These are phyloP conservation scores for Caenorhabditis sulstoni DNA, from an alignment of 2,888 invertebrate species.

Conservation along the genomic window DNA sequence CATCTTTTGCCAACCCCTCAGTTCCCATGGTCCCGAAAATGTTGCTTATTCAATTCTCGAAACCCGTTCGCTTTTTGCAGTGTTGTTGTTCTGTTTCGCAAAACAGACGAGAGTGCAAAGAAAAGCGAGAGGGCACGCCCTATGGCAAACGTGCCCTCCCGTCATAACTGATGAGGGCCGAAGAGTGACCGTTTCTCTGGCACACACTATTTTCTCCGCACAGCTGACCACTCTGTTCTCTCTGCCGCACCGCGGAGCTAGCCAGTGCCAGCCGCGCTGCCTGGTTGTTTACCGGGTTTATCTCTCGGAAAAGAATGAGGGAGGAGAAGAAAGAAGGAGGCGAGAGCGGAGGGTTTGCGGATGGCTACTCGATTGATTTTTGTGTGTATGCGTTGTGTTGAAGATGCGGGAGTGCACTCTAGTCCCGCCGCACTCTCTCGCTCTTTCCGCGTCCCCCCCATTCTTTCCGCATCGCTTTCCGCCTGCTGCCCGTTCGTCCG, in stretches of 20 bases:
- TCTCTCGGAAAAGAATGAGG: conserved; percentile 52
- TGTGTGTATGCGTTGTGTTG: conserved; percentile 51
- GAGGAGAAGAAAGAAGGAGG: conserved; percentile 4
- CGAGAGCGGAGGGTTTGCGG: conserved; percentile 38
- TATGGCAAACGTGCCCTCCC: conserved; percentile 60
- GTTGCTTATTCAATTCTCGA: conserved; percentile 55
- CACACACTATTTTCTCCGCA: conserved; percentile 32
- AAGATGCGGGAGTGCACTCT: conserved; percentile 29
- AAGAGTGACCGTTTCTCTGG: conserved; percentile 38
- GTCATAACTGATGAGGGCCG: conserved; percentile 56
- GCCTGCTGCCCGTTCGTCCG: conserved; percentile 47
- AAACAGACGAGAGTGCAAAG: conserved; percentile 52
- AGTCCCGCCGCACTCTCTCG: conserved; percentile 32
- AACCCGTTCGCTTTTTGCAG: conserved; percentile 60
- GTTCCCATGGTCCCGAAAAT: conserved; percentile 41
- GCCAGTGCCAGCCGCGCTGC: conserved; percentile 62
- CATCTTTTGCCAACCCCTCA: not conserved
- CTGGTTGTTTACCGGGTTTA: conserved; percentile 62
- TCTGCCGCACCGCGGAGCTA: conserved; percentile 57
- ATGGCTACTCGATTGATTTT: conserved; percentile 55
- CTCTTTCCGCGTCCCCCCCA: conserved; percentile 48
- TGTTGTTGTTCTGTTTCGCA: conserved; percentile 59
- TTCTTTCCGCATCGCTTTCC: conserved; percentile 50
- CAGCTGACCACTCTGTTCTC: conserved; percentile 59
- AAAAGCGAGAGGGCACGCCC: conserved; percentile 54